A percentile compares a stretch with the other conserved stretches of the same genome.
These are phyloP conservation scores for Archaeoteleia sp. DNA, from an alignment of 2,888 invertebrate genomes.

Conservation along the genomic window DNA sequence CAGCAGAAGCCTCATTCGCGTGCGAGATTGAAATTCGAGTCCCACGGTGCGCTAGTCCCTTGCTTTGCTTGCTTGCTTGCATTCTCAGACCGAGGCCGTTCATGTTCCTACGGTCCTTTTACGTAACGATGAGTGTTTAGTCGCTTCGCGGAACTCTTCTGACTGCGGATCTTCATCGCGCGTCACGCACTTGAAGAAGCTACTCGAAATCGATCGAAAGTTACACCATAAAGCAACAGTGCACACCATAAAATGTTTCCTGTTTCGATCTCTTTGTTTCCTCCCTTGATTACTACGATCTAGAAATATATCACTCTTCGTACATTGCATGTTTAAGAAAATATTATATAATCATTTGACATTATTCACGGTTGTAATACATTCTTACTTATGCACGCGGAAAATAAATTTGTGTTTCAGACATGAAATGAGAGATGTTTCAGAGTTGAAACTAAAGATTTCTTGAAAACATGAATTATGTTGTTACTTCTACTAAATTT, in stretches of 20 bases:
- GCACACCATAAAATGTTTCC: constrained; percentile 21
- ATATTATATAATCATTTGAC: too few species aligned
- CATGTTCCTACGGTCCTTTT: constrained; percentile 64
- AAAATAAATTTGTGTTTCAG: too few species aligned
- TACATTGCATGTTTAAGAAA: too few species aligned
- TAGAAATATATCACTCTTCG: too few species aligned
- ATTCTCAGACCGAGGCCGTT: constrained; percentile 67
- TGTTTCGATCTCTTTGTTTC: constrained; percentile 16
- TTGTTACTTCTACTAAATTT: too few species aligned
- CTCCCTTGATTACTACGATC: too few species aligned
- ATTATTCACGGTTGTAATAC: too few species aligned
- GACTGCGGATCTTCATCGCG: constrained; percentile 41
- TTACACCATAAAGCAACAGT: constrained; percentile 39
- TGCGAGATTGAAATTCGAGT: constrained; percentile 66
- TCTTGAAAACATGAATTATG: too few species aligned
- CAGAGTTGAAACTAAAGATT: too few species aligned
- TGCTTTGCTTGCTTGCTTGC: constrained; percentile 55
- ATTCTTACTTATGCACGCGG: too few species aligned
- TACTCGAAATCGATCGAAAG: constrained; percentile 45
- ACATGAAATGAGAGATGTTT: too few species aligned
- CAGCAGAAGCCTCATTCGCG: constrained; percentile 59
- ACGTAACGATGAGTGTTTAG: constrained; percentile 68
- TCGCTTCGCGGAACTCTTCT: constrained; percentile 67
- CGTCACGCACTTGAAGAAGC: constrained; percentile 56
- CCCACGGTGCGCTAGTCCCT: constrained; percentile 60